Evolutionary conservation across 1,140 invertebrate species (phyloP), one percentile per base, ranked within the genome.

Genomic region (Helicorthomorpha holstii): DNA sequence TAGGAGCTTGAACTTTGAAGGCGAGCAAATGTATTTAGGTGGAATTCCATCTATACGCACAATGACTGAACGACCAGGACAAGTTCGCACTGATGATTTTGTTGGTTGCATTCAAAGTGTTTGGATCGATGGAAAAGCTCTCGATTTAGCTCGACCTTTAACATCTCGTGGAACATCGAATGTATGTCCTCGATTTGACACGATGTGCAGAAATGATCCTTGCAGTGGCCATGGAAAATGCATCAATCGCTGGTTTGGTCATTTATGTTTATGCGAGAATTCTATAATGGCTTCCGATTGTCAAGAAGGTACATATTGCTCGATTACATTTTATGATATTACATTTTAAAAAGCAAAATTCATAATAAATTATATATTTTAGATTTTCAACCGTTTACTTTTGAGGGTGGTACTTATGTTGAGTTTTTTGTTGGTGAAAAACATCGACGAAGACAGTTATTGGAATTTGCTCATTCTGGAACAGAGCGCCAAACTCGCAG

Each of bases 101-200:
- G 79, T 94, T 29, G 92, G 92, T 1, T 95, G 92, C 61, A 75
- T 95, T 49, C 85, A 93, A 59, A 88, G 85, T 55, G 80, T 94
- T 0, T 78, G 80, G 0, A 78, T 95, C 27, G 92, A 93, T 62
- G 88, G 88, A 7, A 72, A 83, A 12, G 65, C 75, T 1, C 60
- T 92, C 1, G 90, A 92, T 61, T 64, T 92, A 48, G 82, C 80
- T 21, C 78, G 75, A 58, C 84, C 88, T 0, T 55, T 89, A 0
- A 57, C 52, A 41, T 79, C 83, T 1, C 68, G 77, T 21, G 79
- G 77, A 0, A 76, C 93, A 1, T 74, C 79, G 43, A 70, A 80
- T 0, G 84, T 81, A 2, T 94, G 89, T 65, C 74, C 77, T 51
- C 71, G 83, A 55, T 72, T 73, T 21, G 48, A 51, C 26, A 59